Evolutionary conservation across 2,888 invertebrate genomes (phyloP), one percentile per base, ranked within the genome.

Genomic region (Magallana nippona): DNA sequence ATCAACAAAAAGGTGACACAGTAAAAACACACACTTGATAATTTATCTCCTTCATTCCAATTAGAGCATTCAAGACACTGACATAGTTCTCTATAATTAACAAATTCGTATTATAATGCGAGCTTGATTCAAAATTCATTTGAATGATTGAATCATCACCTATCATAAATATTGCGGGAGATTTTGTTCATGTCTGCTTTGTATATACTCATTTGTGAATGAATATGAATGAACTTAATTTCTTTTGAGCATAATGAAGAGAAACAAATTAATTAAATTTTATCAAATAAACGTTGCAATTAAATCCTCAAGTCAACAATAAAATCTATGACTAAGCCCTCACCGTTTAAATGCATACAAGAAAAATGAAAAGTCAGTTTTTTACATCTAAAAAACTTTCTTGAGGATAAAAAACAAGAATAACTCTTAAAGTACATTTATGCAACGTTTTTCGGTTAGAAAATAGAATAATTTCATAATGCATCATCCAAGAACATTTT

Each of bases 321-420:
- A 71, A 71, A 71, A 22, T 71, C 22, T 71, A 71, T 71, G 71
- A 71, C 71, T 71, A 71, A 71, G 71, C 71, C 71, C 15, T 71
- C 71, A 22, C 22, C 71, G 15, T 71, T 71, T 71, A 71, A 71
- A 71, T 71, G 71, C 71, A 71, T 32, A 71, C 71, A 71, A 71
- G 71, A 71, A 71, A 71, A 71, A 71, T 71, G 27, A 71, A 71
- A 71, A 71, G 71, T 71, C 71, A 71, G 71, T 71, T 71, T 60
- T 27, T 71, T 32, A 71, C 15, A 71, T 71, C 32, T 71, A 13
- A 22, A 63, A 32, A 71, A 62, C 2, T 22, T 22, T 22, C 22
- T 15, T 27, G 15, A 27, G 15, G 13, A 71, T 27, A 71, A 63
- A 63, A 71, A 27, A 22, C 22, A 71, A 71, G 32, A 71, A 71